A percentile compares a stretch with the other conserved stretches of the same genome.
Conservation (phyloP, 64 coral and sea anemone species). For the Pachyseris speciosa region DNA sequence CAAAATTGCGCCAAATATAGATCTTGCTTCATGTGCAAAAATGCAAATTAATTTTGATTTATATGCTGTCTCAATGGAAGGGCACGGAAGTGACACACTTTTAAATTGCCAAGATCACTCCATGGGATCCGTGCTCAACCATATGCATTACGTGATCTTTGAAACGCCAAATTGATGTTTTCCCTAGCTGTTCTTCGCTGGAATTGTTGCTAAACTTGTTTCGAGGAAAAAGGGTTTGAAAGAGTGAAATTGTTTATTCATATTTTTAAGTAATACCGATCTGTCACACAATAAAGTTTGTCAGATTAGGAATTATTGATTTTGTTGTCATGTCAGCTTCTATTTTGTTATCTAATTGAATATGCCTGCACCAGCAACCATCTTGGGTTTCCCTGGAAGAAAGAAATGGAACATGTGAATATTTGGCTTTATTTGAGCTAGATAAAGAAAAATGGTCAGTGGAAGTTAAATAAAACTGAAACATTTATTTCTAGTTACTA, state of each 20-base stretch:
- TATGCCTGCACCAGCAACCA: background rate
- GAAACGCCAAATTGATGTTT: too few relatives aligned
- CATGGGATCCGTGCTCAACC: too few relatives aligned
- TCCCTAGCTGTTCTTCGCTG: background rate
- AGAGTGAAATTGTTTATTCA: background rate
- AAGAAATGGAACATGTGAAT: too few relatives aligned
- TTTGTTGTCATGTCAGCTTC: background rate
- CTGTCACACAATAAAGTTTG: background rate
- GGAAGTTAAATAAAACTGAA: background rate
- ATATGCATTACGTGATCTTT: background rate
- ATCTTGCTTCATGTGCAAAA: background rate
- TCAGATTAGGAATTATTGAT: background rate
- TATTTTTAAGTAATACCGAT: background rate
- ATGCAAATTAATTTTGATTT: constrained; percentile 2
- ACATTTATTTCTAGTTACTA: background rate
- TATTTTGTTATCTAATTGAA: background rate
- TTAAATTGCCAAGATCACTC: background rate
- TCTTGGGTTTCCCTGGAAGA: background rate
- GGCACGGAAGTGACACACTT: background rate
- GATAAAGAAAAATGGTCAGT: too few relatives aligned
- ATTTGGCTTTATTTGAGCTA: too few relatives aligned
- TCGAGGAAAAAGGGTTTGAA: background rate
- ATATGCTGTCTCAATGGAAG: background rate
- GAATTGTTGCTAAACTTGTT: background rate
- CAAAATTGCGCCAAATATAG: background rate